phyloP scores from a whole-genome alignment of 2,113 vertebrate genomes.

The Hydrolagus affinis region DNA sequence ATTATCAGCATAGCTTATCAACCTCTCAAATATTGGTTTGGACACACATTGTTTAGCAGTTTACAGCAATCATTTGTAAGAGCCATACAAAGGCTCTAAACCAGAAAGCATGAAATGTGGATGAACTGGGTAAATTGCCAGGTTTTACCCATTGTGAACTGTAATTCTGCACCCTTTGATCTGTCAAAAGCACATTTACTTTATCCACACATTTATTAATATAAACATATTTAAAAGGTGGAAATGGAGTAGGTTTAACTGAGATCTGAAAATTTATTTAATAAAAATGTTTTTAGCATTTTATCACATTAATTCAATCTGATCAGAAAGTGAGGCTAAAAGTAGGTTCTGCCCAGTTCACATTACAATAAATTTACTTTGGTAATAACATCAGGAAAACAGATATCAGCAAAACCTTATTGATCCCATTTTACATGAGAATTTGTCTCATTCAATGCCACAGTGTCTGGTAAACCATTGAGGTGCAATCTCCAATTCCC shows the following conservation, averaged over 20 bases:
- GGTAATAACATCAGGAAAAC: not conserved
- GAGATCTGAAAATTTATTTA: not conserved
- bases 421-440: not conserved
- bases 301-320: not conserved
- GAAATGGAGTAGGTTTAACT: not conserved
- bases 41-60: not conserved
- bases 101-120: not conserved
- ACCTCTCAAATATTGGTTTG: not conserved
- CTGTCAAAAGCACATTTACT: constrained; percentile 2
- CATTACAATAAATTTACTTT: not conserved
- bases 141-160: not conserved
- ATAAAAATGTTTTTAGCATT: not conserved
- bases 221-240: not conserved
- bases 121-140: constrained; percentile 1
- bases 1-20: not conserved
- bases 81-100: not conserved
- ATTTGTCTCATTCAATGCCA: not conserved
- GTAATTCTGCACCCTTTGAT: not conserved
- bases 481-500: not conserved
- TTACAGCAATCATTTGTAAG: not conserved
- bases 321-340: not conserved
- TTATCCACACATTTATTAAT: constrained; percentile 9
- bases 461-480: not conserved
- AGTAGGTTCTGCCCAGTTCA: not conserved
- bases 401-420: not conserved